These are phyloP conservation scores for Uria lomvia DNA, from an alignment of 2,113 vertebrate genomes.

Conservation along the genomic window DNA sequence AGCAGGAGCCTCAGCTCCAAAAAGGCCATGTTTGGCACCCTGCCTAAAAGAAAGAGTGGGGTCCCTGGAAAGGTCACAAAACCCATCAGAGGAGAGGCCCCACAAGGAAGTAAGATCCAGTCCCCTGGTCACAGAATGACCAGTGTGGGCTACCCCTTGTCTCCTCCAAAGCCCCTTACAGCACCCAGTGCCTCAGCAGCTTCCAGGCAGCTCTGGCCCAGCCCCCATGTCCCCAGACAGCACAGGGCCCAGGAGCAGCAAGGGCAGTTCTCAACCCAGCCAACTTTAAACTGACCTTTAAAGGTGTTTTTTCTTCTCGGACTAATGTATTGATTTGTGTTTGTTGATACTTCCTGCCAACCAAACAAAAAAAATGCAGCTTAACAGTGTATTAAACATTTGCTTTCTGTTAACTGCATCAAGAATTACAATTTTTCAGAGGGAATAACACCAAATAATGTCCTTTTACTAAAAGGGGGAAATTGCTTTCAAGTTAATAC, in stretches of 20 bases:
- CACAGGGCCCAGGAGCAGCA: neutral
- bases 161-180: neutral
- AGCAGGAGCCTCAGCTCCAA: neutral
- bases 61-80: neutral
- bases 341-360: neutral
- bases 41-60: neutral
- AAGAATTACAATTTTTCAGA: neutral
- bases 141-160: neutral
- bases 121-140: neutral
- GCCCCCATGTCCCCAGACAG: no score
- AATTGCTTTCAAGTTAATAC: neutral
- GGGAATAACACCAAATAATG: neutral
- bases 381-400: neutral
- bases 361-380: neutral
- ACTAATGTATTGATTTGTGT: neutral
- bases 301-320: neutral
- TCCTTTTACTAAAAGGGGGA: neutral
- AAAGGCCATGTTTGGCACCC: neutral
- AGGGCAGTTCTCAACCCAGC: rapidly evolving
- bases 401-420: neutral
- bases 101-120: neutral
- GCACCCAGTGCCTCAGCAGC: neutral
- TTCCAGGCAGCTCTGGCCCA: neutral
- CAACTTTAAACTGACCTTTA: neutral
- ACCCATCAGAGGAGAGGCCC: neutral